A percentile compares a stretch with the other conserved stretches of the same genome.
Evolutionary conservation across 2,113 vertebrate species (phyloP).

Genomic region (Aspiorhynchus laticeps): DNA sequence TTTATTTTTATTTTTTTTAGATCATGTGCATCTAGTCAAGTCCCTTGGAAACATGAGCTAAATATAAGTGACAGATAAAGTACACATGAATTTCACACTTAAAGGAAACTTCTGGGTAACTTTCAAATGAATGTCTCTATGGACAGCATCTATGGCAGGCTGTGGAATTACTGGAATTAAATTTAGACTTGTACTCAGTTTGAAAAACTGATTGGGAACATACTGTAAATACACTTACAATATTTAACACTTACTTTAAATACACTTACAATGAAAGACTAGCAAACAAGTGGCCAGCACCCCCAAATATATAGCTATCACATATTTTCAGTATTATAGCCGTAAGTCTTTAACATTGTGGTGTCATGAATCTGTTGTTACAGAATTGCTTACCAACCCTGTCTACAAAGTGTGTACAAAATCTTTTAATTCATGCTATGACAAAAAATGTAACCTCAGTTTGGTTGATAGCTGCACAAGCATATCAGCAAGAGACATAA

Average conservation of each 20-base stretch:
- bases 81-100: constrained; percentile 17
- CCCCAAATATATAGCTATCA: too few relatives aligned
- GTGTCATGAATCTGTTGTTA: neutral
- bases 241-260: neutral
- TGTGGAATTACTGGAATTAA: neutral
- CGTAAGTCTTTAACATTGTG: neutral
- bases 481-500: neutral
- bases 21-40: neutral
- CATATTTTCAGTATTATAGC: neutral
- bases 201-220: neutral
- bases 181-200: neutral
- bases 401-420: neutral
- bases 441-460: neutral
- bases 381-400: neutral
- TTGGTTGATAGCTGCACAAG: neutral
- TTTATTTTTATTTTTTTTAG: neutral
- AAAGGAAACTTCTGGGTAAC: constrained; percentile 8
- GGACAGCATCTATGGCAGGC: neutral
- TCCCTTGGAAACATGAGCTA: constrained; percentile 3
- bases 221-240: neutral
- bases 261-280: neutral
- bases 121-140: neutral
- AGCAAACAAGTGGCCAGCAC: neutral
- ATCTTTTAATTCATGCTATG: neutral
- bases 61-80: constrained; percentile 3